Evolutionary conservation across 2,113 vertebrate genomes (phyloP).

Genomic region (Sigmodon hispidus): DNA sequence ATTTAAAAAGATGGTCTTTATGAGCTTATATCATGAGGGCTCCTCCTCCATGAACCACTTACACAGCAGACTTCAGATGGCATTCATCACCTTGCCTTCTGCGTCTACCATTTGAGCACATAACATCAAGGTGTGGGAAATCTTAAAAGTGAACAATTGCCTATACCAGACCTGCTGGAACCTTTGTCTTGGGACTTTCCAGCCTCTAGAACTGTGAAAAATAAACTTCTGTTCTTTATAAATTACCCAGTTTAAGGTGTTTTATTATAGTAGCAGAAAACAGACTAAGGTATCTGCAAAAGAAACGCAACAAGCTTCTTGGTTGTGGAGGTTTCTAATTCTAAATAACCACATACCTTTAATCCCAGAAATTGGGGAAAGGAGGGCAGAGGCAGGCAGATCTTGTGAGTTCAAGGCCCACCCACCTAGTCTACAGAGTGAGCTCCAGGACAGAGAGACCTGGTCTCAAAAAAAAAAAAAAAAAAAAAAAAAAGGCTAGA

Average conservation of each 20-base stretch:
- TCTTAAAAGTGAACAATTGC: neutral
- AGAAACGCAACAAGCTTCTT: neutral
- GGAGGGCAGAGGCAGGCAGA: too few relatives aligned
- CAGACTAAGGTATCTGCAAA: neutral
- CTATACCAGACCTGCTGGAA: neutral
- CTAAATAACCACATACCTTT: neutral
- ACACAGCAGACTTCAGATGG: neutral
- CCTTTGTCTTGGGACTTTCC: neutral
- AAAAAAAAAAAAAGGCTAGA: neutral
- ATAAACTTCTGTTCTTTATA: neutral
- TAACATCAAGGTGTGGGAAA: neutral
- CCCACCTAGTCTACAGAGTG: neutral
- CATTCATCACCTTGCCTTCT: neutral
- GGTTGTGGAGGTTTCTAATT: neutral
- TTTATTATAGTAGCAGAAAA: slow-evolving; percentile 1
- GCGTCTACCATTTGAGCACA: too few relatives aligned
- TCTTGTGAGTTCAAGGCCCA: neutral
- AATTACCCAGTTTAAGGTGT: neutral
- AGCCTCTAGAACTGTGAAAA: neutral
- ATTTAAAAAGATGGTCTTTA: neutral
- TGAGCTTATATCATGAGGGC: neutral
- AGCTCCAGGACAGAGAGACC: neutral
- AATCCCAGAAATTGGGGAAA: neutral
- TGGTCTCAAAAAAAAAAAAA: neutral
- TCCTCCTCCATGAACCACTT: neutral